Evolutionary conservation across 2,797 vertebrate species (phyloP), one percentile per base, ranked within the genome.

Genomic region (Sebastes trivittatus): DNA sequence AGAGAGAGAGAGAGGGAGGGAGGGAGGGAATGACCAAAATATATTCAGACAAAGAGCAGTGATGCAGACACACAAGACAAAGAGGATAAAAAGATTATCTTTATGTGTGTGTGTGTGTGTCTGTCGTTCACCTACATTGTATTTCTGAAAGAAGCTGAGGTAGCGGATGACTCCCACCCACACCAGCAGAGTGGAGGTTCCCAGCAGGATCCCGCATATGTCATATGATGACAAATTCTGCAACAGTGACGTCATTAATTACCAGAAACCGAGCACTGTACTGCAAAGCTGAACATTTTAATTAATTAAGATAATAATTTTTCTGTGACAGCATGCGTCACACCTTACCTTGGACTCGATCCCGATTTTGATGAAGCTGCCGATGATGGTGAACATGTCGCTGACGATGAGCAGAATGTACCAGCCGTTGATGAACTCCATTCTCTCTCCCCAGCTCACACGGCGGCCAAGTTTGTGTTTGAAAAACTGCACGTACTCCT

Each of bases 81-180:
- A 20, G 9, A 54, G 11, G 5, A 20, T 6, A 22, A 36, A 9
- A 22, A 30, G 22, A 20, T 25, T 4, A 13, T 11, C 23, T 36
- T 25, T n/a, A 52, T 27, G 10, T 27, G 10, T 59, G 20, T 52
- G 5, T 22, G 7, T 27, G 20, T 59, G 20, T 72, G 29, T 56
- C 2, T 59, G 25, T 55, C 0, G 27, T 49, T 46, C 34, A 92
- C 97, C 92, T 87, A 98, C 98, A 0, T 99, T 98, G 93, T 99
- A 99, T 74, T 98, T 98, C 91, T 98, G 97, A 89, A 99, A 99
- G 95, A 98, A 99, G 90, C 97, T 98, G 92, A 99, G 94, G 85
- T 99, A 99, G 49, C 97, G 97, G 83, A 99, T 97, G 79, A 99
- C 97, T 4, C 98, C 98, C 1, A 98, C 97, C 98, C 98, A 99